Percentiles rank a stretch among this genome's conserved stretches.
Conservation (phyloP, 2,113 vertebrate genomes). For the Ceyx cyanopectus region DNA sequence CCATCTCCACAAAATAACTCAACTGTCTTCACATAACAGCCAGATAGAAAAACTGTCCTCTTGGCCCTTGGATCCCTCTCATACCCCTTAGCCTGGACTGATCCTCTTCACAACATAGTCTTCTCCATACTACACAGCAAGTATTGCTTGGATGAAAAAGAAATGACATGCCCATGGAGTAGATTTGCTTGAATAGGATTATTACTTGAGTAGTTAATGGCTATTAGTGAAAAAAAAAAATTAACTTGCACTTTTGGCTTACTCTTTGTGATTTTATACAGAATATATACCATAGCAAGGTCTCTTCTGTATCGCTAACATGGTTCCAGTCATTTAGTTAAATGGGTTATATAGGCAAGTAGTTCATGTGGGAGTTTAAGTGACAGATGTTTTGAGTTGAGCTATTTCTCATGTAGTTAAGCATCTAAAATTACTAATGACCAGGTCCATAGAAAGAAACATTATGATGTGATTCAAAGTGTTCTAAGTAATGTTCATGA, state of each 20-base stretch:
- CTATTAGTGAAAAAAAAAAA: neutral
- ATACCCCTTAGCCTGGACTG: neutral
- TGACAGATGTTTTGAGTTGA: neutral
- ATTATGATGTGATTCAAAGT: neutral
- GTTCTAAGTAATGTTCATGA: neutral
- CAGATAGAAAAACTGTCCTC: neutral
- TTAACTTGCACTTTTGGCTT: neutral
- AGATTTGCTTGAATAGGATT: neutral
- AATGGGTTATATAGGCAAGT: neutral
- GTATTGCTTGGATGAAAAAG: neutral
- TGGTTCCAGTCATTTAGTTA: neutral
- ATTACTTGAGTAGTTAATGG: neutral
- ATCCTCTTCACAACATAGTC: neutral
- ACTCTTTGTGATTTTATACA: neutral
- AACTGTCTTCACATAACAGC: neutral
- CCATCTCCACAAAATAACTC: neutral
- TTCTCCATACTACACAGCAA: neutral
- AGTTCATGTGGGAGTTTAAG: conserved; percentile 1
- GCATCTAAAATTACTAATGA: conserved; percentile 11
- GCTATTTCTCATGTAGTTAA: conserved; percentile 52
- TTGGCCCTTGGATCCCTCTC: neutral
- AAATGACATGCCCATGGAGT: neutral
- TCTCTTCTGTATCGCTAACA: neutral
- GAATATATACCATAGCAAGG: neutral
- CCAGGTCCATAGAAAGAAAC: neutral